phyloP scores from a whole-genome alignment of 2,888 invertebrate species.

The Pseudanteris insignis region DNA sequence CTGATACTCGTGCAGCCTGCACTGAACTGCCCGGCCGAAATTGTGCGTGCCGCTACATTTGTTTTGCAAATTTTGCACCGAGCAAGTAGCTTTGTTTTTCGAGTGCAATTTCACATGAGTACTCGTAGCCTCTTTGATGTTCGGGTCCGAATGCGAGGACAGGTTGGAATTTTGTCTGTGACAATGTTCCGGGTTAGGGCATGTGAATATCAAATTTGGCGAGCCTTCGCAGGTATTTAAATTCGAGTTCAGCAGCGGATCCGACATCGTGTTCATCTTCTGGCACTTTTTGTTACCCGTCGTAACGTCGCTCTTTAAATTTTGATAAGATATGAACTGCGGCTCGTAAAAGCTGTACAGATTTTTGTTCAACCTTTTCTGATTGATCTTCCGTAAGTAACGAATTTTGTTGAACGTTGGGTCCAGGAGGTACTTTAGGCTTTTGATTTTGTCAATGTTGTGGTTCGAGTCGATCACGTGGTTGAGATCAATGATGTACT shows the following conservation, averaged over 20 bases:
- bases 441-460: conserved; percentile 61
- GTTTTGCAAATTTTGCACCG: conserved; percentile 55
- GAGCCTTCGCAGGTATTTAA: conserved; percentile 40
- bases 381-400: conserved; percentile 56
- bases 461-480: conserved; percentile 61
- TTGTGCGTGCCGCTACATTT: conserved; percentile 39
- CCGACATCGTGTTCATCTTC: conserved; percentile 59
- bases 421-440: conserved; percentile 59
- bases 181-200: conserved; percentile 32
- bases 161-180: conserved; percentile 52
- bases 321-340: conserved; percentile 60
- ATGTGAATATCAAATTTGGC: conserved; percentile 29
- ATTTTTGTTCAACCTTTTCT: conserved; percentile 51
- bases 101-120: conserved; percentile 43
- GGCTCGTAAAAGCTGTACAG: conserved; percentile 52
- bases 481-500: conserved; percentile 58
- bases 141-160: conserved; percentile 60
- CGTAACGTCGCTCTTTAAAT: conserved; percentile 52
- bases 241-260: conserved; percentile 55
- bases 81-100: conserved; percentile 30
- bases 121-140: conserved; percentile 52
- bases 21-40: conserved; percentile 44
- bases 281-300: conserved; percentile 47
- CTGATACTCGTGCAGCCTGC: conserved; percentile 50
- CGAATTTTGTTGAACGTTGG: conserved; percentile 62